Evolutionary conservation across 2,113 vertebrate species (phyloP).

Genomic region (Pan paniscus): DNA sequence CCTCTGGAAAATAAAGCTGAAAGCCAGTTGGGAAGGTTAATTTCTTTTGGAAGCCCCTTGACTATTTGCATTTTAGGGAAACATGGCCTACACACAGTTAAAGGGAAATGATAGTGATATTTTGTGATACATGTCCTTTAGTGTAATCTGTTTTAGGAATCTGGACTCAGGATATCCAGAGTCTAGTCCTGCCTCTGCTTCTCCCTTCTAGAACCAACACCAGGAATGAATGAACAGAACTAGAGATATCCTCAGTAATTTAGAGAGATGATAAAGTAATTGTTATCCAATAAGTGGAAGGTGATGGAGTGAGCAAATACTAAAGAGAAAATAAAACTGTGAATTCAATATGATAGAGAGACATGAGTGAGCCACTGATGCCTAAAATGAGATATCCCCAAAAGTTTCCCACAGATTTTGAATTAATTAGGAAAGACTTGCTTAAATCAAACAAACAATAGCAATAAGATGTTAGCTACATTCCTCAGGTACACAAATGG

Average conservation of each 20-base stretch:
- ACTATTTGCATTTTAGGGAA: neutral
- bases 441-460: neutral
- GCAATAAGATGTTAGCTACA: neutral
- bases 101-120: neutral
- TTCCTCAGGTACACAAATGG: neutral
- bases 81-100: neutral
- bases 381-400: neutral
- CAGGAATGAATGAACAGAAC: neutral
- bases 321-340: neutral
- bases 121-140: neutral
- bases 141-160: neutral
- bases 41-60: neutral
- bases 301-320: neutral
- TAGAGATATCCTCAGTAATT: neutral
- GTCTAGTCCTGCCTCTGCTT: neutral
- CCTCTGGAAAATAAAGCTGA: neutral
- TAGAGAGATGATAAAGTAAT: neutral
- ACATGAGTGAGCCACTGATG: neutral
- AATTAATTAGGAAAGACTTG: neutral
- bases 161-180: neutral
- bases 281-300: neutral
- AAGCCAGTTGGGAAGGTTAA: neutral
- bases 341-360: neutral
- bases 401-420: neutral
- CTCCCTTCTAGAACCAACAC: neutral